phyloP scores from a whole-genome alignment of 30 jellyfish, hydroid and myxozoan species.

The Turritopsis dohrnii region DNA sequence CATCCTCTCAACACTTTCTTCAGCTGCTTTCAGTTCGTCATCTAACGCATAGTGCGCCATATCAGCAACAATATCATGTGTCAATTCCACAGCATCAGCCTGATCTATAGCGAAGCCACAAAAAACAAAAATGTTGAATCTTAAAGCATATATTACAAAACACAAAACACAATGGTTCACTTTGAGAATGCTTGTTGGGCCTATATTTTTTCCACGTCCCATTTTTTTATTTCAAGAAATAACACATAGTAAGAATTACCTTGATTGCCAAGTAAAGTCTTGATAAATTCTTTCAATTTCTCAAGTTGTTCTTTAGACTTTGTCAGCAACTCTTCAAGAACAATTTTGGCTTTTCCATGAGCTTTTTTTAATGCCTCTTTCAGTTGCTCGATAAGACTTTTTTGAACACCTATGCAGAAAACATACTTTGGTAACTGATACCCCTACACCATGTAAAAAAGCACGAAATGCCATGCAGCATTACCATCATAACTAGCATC shows the following conservation, averaged over 20 bases:
- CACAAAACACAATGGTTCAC: too few species aligned
- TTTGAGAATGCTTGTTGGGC: too few species aligned
- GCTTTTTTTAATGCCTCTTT: conserved; percentile 8
- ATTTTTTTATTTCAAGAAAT: background rate
- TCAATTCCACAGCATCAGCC: background rate
- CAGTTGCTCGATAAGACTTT: background rate
- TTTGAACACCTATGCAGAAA: conserved; percentile 1
- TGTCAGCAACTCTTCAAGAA: background rate
- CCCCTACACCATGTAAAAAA: too few species aligned
- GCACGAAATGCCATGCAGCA: too few species aligned
- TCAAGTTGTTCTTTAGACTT: conserved; percentile 12
- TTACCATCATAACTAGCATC: background rate
- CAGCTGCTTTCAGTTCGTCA: background rate
- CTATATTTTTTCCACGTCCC: background rate
- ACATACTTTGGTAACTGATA: too few species aligned
- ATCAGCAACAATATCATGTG: conserved; percentile 3
- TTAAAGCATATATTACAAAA: too few species aligned
- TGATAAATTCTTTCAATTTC: background rate
- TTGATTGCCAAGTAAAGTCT: background rate
- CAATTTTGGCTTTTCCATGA: conserved; percentile 2
- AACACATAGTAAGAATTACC: background rate
- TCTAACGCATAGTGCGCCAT: background rate
- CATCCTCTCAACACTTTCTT: background rate
- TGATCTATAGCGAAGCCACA: background rate
- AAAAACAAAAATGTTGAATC: background rate